Base-by-base conservation (phyloP, 2,113 vertebrate species). In the Campylorhamphus procurvoides region DNA sequence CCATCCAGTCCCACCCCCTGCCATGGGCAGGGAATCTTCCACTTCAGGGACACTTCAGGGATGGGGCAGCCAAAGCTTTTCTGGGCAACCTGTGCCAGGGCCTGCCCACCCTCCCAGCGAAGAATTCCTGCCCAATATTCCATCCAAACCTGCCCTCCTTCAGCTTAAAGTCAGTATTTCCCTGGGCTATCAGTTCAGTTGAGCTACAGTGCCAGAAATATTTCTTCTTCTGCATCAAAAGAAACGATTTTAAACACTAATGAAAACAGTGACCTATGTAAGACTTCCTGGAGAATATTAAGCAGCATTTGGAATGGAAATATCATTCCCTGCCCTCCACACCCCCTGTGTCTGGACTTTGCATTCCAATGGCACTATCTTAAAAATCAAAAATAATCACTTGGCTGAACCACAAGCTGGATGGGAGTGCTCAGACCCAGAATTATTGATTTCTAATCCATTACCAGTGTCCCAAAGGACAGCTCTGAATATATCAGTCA, bases 231-330 rank as follows among this genome's bases (percentile, higher is more conserved):
- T 29, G 33, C 71, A 78, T 40, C 44, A 56, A 33, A 81, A 83
- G 2, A 63, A 86, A 68, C 22, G 0, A 86, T 49, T 92, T 92
- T 47, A 72, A 94, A 37, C 23, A 29, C 55, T 77, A 47, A 74
- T 20, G 80, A 84, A 90, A 94, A 84, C 19, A 81, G 35, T 49
- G 82, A 93, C 31, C 77, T 56, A 15, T 35, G 27, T 39, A 71
- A 90, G 84, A 46, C 35, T 59, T 90, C 73, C 64, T 60, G 89
- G 73, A 94, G 64, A 90, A 93, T 79, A 77, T 53, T 46, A 84
- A 90, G 44, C 6, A 72, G 80, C 39, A 29, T 85, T 50, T 82
- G 66, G 81, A 72, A 76, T 62, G 63, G 56, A 74, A 93, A 60
- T 62, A 40, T 52, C 62, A 60, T 42, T 15, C 71, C 37, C 29